Percentiles rank a stretch among this genome's conserved stretches.
These are phyloP conservation scores for Leptinotarsa undecemlineata DNA, from an alignment of 1,140 invertebrate genomes.

Conservation along the genomic window DNA sequence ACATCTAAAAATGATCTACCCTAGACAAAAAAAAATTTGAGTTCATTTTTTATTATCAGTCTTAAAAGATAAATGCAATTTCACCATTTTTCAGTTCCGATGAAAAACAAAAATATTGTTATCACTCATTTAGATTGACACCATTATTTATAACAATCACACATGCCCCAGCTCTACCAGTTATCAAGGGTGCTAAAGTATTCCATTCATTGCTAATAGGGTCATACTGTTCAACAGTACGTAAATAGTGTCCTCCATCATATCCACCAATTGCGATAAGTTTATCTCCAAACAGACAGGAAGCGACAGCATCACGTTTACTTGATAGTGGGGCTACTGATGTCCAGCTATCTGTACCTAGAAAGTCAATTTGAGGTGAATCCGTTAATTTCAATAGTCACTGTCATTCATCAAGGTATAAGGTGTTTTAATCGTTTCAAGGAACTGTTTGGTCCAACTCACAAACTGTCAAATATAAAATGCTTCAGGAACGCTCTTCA, in stretches of 20 bases:
- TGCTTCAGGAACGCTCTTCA: too few species aligned
- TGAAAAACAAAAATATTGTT: background rate
- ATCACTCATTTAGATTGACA: slow-evolving; percentile 27
- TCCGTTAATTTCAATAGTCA: too few species aligned
- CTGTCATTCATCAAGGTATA: too few species aligned
- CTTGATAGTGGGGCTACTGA: slow-evolving; percentile 83
- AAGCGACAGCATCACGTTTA: slow-evolving; percentile 88
- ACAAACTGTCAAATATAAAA: too few species aligned
- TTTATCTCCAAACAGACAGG: slow-evolving; percentile 85
- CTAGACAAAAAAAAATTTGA: too few species aligned
- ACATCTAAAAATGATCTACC: too few species aligned
- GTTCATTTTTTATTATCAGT: background rate
- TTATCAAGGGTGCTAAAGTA: slow-evolving; percentile 72
- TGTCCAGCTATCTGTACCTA: slow-evolving; percentile 84
- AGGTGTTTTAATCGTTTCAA: too few species aligned
- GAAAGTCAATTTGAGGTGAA: slow-evolving; percentile 6
- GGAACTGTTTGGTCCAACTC: too few species aligned
- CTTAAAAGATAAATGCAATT: background rate
- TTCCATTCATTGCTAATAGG: slow-evolving; percentile 86
- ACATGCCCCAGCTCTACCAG: slow-evolving; percentile 83
- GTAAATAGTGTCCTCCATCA: slow-evolving; percentile 91
- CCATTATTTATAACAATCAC: slow-evolving; percentile 67
- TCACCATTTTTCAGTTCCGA: background rate
- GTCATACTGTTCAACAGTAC: slow-evolving; percentile 91
- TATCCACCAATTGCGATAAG: slow-evolving; percentile 92